Conservation (phyloP, 2,113 vertebrate genomes). For the Esox niger region DNA sequence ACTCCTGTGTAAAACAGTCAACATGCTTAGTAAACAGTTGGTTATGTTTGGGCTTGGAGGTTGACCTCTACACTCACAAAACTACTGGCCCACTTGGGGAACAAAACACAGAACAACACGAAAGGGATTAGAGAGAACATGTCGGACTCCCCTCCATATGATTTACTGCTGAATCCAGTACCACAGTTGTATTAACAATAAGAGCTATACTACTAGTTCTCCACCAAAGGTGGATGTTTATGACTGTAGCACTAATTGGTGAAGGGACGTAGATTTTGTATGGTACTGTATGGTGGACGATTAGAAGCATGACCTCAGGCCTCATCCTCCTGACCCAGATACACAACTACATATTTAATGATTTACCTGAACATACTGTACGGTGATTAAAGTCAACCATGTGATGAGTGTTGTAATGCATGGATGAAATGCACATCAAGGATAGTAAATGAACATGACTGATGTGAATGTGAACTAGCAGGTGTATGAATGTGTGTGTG, state of each 20-base stretch:
- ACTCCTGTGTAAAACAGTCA: constrained; percentile 28
- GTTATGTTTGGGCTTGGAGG: constrained; percentile 43
- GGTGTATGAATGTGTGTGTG: too few species aligned
- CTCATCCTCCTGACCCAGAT: too few species aligned
- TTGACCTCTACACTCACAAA: constrained; percentile 31
- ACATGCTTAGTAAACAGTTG: constrained; percentile 36
- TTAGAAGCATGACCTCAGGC: neutral
- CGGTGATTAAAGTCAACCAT: too few species aligned
- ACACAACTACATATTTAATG: too few species aligned
- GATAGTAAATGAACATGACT: too few species aligned
- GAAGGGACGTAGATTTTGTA: neutral
- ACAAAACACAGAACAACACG: constrained; percentile 48
- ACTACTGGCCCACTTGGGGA: constrained; percentile 55
- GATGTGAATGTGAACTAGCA: too few species aligned
- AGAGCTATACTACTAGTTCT: too few species aligned
- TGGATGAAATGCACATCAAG: too few species aligned
- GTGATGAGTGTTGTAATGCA: too few species aligned
- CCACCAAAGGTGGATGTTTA: constrained; percentile 35
- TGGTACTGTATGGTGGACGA: neutral
- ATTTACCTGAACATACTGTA: too few species aligned
- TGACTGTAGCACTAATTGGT: constrained; percentile 16
- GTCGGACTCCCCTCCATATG: constrained; percentile 31
- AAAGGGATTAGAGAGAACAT: constrained; percentile 47
- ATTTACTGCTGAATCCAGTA: constrained; percentile 24
- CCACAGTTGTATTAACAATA: too few species aligned